Evolutionary conservation across 2,797 vertebrate genomes (phyloP).

Genomic region (Amazona ochrocephala): DNA sequence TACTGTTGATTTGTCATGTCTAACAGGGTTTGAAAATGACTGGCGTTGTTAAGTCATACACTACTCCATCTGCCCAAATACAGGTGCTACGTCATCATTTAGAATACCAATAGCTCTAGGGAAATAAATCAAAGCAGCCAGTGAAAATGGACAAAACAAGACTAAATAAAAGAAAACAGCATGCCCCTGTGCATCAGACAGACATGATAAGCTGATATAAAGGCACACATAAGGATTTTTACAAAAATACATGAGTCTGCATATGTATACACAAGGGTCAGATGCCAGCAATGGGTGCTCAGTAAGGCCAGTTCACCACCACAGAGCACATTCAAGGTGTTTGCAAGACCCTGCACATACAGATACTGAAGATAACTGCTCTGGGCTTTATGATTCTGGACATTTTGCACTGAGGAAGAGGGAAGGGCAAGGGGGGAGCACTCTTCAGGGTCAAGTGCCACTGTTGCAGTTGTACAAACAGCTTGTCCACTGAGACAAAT

Average conservation of each 20-base stretch:
- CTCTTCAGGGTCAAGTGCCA: background rate
- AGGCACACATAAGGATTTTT: background rate
- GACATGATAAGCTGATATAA: background rate
- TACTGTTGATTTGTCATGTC: background rate
- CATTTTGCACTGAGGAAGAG: background rate
- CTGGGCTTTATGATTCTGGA: background rate
- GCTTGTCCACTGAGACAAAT: background rate
- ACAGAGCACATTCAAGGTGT: background rate
- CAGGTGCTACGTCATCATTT: background rate
- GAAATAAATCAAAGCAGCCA: background rate
- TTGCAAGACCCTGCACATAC: background rate
- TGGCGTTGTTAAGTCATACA: background rate
- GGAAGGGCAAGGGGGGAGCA: background rate
- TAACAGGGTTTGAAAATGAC: background rate
- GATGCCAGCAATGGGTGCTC: background rate
- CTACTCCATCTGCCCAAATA: background rate
- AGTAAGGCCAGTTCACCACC: background rate
- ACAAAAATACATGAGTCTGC: background rate
- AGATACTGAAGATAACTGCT: background rate
- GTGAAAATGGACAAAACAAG: background rate
- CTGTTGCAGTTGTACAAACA: background rate
- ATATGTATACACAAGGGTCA: background rate
- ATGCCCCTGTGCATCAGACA: background rate
- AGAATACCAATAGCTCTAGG: constrained; percentile 8
- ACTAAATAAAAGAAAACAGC: background rate